phyloP scores from a whole-genome alignment of 2,888 invertebrate species.

The Drosophila niveifrons region DNA sequence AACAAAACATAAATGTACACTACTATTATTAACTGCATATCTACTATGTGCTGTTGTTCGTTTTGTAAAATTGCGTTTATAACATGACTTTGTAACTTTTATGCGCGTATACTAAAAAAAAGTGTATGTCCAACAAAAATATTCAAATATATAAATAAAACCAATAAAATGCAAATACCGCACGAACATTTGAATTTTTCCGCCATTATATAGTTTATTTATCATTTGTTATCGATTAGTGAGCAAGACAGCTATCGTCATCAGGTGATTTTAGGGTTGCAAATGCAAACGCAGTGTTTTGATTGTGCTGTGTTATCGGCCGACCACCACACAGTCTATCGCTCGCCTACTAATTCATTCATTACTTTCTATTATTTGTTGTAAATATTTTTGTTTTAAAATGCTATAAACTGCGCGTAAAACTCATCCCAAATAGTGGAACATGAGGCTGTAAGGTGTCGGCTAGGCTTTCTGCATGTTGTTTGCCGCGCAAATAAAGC shows the following conservation, averaged over 20 bases:
- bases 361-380: constrained; percentile 77
- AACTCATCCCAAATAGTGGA: constrained; percentile 36
- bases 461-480: constrained; percentile 12
- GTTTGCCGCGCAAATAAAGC: constrained; percentile 8
- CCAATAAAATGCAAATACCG: constrained; percentile 33
- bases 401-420: constrained; percentile 38
- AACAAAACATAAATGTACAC: constrained; percentile 18
- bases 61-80: constrained; percentile 67
- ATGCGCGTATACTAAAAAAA: constrained; percentile 50
- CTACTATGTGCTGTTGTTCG: constrained; percentile 58
- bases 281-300: background rate
- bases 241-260: constrained; percentile 7
- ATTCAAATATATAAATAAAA: constrained; percentile 28
- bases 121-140: constrained; percentile 54
- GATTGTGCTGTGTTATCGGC: constrained; percentile 26
- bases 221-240: background rate
- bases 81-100: constrained; percentile 63
- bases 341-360: constrained; percentile 48
- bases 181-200: constrained; percentile 23
- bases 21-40: constrained; percentile 41
- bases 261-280: constrained; percentile 30
- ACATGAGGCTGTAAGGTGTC: constrained; percentile 41
- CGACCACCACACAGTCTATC: constrained; percentile 40
- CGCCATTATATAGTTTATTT: background rate
- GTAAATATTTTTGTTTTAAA: constrained; percentile 67